Percentiles rank a stretch among this genome's conserved stretches.
Evolutionary conservation across 2,888 invertebrate species (phyloP).

Genomic region (Nephrotoma flavescens): DNA sequence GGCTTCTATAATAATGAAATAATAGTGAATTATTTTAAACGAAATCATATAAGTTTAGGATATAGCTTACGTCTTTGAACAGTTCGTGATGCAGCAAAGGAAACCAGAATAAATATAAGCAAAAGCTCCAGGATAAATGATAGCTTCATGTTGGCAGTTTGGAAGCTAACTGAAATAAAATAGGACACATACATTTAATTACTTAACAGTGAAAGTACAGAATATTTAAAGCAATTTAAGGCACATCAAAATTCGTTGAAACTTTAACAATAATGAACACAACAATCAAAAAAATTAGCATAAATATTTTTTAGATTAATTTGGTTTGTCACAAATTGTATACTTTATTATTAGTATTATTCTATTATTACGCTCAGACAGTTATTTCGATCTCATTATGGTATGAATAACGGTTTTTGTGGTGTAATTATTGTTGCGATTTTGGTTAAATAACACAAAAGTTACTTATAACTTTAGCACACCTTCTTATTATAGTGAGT

Average conservation of each 20-base stretch:
- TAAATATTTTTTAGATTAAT: background rate
- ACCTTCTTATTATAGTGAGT: background rate
- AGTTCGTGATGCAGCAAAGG: conserved; percentile 8
- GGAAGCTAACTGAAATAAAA: background rate
- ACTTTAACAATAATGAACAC: background rate
- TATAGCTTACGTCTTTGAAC: background rate
- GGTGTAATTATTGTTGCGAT: background rate
- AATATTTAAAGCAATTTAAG: background rate
- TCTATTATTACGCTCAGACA: background rate
- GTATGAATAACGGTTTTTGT: background rate
- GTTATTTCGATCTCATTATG: background rate
- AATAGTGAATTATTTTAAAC: background rate
- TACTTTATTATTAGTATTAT: background rate
- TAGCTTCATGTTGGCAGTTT: conserved; percentile 8
- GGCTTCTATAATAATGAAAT: background rate
- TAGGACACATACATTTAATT: background rate
- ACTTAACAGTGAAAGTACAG: background rate
- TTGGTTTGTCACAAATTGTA: background rate
- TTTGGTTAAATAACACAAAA: background rate
- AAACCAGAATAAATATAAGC: conserved; percentile 6
- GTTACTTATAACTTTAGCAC: background rate
- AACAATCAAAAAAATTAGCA: background rate
- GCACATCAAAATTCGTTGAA: background rate
- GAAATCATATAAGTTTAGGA: background rate
- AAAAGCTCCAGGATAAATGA: conserved; percentile 9